Evolutionary conservation across 2,888 invertebrate genomes (phyloP), one percentile per base, ranked within the genome.

Genomic region (Teleogryllus oceanicus): DNA sequence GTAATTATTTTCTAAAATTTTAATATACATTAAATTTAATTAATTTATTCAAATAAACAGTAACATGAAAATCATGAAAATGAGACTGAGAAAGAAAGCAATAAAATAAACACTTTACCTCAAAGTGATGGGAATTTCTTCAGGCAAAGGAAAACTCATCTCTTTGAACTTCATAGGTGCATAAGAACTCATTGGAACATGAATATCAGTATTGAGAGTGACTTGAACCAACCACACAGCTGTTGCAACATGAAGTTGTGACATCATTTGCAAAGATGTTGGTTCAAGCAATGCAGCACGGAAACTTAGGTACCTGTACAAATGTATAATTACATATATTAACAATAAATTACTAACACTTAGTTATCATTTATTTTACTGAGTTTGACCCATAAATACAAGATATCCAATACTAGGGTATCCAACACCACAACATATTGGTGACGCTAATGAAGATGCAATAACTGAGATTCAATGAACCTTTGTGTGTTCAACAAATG

Each of bases 201-300:
- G 84, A 84, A 74, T 83, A 80, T 49, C 87, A 2, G 87, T 83
- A 77, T 92, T 88, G 20, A 92, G 85, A 1, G 94, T 93, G n/a
- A 96, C 91, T 86, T 97, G 96, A 78, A 92, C 91, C 62, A 98
- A 87, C 96, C 96, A 98, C 79, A 92, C 91, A 78, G 95, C 92
- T 0, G 96, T 93, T 18, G 94, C 92, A 21, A 95, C 92, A 84
- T 94, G 92, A 84, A 98, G 93, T 81, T 93, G 91, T 83, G 94
- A 89, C 82, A 94, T 87, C 84, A 92, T 90, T 49, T 91, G 90
- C 82, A 96, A 87, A 86, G 93, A 91, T 21, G 91, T 90, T 0
- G 94, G 94, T 85, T 94, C 94, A 11, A 94, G 89, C 12, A 98
- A 88, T 16, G 93, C 93, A 82, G 95, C 92, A 84, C 92, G 92